These are phyloP conservation scores for Nomada fabriciana DNA, from an alignment of 2,888 invertebrate species.

Conservation along the genomic window DNA sequence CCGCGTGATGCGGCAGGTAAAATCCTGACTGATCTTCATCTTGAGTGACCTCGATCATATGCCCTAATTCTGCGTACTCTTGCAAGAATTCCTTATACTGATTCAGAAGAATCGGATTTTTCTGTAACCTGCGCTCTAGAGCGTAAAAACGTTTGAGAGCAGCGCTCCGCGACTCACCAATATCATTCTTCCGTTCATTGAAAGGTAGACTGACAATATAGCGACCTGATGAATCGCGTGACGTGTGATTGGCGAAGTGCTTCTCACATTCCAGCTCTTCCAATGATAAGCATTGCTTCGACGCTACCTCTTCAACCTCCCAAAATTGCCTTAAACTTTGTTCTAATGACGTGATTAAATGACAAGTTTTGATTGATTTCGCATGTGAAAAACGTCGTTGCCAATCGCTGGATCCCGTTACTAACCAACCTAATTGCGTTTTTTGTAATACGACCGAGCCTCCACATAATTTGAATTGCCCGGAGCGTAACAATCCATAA, in stretches of 20 bases:
- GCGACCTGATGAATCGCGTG: slow-evolving; percentile 5
- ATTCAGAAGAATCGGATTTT: too few relatives aligned
- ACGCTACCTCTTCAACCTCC: slow-evolving; percentile 16
- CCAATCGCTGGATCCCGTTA: neutral
- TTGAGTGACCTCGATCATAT: too few relatives aligned
- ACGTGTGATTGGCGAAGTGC: neutral
- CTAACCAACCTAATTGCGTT: slow-evolving; percentile 19
- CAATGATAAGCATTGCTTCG: neutral
- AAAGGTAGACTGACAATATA: neutral
- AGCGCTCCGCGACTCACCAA: too few relatives aligned
- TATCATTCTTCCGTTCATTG: too few relatives aligned
- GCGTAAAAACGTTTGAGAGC: too few relatives aligned
- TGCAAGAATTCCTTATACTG: too few relatives aligned
- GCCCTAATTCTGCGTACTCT: too few relatives aligned
- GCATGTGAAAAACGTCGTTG: too few relatives aligned
- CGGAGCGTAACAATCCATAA: neutral
- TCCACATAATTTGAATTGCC: slow-evolving; percentile 5
- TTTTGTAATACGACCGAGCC: slow-evolving; percentile 1
- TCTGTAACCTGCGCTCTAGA: too few relatives aligned
- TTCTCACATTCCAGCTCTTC: neutral
- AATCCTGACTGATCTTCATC: too few relatives aligned
- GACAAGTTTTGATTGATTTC: neutral
- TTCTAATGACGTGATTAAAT: neutral
- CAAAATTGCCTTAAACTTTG: slow-evolving; percentile 3
- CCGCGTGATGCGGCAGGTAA: too few relatives aligned